Conservation (phyloP, 2,888 invertebrate species). For the Lepidonotus clava region DNA sequence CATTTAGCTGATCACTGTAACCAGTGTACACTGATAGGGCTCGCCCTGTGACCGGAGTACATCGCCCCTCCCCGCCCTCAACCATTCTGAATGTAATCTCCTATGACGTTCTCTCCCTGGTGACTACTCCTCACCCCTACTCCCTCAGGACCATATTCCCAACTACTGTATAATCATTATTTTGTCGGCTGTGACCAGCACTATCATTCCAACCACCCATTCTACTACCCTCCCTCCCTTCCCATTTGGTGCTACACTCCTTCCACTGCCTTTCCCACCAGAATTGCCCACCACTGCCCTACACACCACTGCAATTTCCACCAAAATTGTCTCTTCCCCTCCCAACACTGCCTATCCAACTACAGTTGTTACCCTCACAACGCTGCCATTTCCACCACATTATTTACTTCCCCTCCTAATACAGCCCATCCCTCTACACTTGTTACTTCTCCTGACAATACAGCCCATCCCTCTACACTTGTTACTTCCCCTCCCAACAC, state of each 20-base stretch:
- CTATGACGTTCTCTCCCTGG: too few relatives aligned
- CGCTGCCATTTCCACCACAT: not conserved
- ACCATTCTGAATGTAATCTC: too few relatives aligned
- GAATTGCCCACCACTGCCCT: not conserved
- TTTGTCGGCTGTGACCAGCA: too few relatives aligned
- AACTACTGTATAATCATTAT: not conserved
- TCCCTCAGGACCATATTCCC: not conserved
- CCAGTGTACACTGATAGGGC: too few relatives aligned
- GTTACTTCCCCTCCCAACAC: not conserved
- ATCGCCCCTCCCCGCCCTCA: too few relatives aligned
- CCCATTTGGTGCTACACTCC: not conserved
- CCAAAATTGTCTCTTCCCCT: constrained; percentile 1
- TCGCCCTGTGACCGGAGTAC: too few relatives aligned
- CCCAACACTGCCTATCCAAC: not conserved
- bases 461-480: not conserved
- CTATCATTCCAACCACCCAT: not conserved
- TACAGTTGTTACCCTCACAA: not conserved
- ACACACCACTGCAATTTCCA: not conserved
- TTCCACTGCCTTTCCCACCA: not conserved
- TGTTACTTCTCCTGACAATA: not conserved
- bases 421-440: not conserved
- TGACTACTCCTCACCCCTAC: not conserved
- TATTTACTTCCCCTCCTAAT: not conserved
- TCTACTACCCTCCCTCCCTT: not conserved
- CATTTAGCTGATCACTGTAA: too few relatives aligned